Base-by-base conservation (phyloP, 2,797 vertebrate genomes). In the Syngnathus rostellatus region DNA sequence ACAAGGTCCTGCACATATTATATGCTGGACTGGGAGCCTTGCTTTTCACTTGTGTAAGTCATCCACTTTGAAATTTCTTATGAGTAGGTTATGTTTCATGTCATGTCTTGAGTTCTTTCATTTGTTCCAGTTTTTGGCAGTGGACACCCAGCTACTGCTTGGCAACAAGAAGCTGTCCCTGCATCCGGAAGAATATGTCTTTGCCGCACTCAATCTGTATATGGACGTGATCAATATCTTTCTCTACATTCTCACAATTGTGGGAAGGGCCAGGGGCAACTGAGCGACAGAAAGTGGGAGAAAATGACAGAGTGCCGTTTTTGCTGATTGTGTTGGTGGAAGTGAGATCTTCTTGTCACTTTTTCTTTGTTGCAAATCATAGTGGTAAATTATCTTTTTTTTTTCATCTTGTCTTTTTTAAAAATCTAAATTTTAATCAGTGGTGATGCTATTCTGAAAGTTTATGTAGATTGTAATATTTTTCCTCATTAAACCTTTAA, bases 221-320 rank as follows among this genome's bases (percentile, higher is more conserved):
- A 93, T 89, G 0, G 94, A 97, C 75, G 94, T 97, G 81, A 93
- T 97, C 81, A 94, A 96, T 87, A 90, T 95, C 78, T 94, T 95
- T 79, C 86, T 94, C 21, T 94, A 93, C 75, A 91, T 96, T 79
- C 88, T 96, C 54, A 86, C 93, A 46, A 92, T 95, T 61, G 71
- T 95, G 5, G 92, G 94, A 64, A 79, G 67, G 71, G 75, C 78
- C 41, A 81, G 74, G 64, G 76, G 78, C 8, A 69, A 70, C 63
- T 87, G 71, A 83, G 69, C 59, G 11, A 41, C 39, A 62, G 46
- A 48, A 67, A 5, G 2, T 11, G 9, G 39, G 12, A 17, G 19
- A 38, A 48, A 31, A 54, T 60, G 25, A 14, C 53, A n/a, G 37
- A 46, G 70, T 62, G 21, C 41, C 1, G 16, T 65, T 69, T 68